A percentile compares a stretch with the other conserved stretches of the same genome.
Conservation (phyloP, 2,888 invertebrate species). For the Panzeria rudis region DNA sequence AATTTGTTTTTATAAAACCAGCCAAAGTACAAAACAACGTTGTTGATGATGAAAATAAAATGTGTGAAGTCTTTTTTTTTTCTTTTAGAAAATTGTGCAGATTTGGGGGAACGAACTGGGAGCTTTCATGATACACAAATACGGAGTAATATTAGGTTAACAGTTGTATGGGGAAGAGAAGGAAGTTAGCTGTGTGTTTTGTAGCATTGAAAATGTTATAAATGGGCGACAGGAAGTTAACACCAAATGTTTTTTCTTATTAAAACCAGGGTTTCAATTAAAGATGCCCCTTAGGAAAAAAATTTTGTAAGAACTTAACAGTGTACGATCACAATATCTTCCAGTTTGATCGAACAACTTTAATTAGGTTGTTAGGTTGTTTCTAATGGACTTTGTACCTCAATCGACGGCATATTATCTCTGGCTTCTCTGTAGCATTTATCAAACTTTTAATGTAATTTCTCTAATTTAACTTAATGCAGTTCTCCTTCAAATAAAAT, state of each 20-base stretch:
- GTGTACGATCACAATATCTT: no score
- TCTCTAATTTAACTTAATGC: no score
- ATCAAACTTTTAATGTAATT: no score
- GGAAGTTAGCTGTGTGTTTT: background rate
- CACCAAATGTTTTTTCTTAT: background rate
- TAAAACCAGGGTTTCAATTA: background rate
- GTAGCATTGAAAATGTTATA: background rate
- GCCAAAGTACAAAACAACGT: conserved; percentile 35
- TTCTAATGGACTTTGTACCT: no score
- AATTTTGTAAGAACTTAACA: no score
- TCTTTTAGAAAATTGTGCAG: background rate
- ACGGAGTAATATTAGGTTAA: background rate
- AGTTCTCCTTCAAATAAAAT: no score
- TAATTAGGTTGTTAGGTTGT: no score
- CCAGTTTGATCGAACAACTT: no score
- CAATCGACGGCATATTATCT: no score
- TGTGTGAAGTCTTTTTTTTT: conserved; percentile 38
- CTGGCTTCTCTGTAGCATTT: no score
- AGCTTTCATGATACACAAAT: background rate
- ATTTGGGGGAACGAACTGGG: background rate
- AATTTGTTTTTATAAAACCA: conserved; percentile 74
- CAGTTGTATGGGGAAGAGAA: background rate
- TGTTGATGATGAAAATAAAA: conserved; percentile 55
- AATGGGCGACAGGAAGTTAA: conserved; percentile 19
- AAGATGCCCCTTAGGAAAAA: background rate